Evolutionary conservation across 2,888 invertebrate genomes (phyloP), one percentile per base, ranked within the genome.

Genomic region (Melanostoma scalare): DNA sequence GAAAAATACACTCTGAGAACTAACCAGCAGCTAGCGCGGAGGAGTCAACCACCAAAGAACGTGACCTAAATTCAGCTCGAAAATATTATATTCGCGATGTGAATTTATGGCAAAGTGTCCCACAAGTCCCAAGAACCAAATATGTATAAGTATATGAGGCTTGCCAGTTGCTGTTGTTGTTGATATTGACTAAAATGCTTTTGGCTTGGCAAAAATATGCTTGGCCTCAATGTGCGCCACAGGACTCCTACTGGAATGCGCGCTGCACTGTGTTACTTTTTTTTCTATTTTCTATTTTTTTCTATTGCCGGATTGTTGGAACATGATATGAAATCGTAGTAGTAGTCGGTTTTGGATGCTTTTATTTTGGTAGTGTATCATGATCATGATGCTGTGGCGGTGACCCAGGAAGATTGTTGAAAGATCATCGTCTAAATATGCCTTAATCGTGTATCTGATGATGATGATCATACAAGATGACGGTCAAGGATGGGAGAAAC

Each of bases 81-180:
- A 50, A 77, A 82, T 82, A 77, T 82, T 63, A 73, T 82, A 77
- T 77, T 73, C 82, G 69, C 56, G 73, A 58, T 69, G 74, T 50
- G 74, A 75, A 84, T 84, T 84, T 84, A 84, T 84, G 74, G 71
- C 79, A 78, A 84, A 79, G 84, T 84, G 84, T 84, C 74, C 74
- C 79, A 75, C 20, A 36, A 50, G 48, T 63, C 36, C 36, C 50
- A 50, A 20, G 20, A 20, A 55, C 78, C 81, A 82, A 77, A 82
- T 82, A 77, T 73, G 81, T 78, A 58, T 46, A 55, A 53, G 44
- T 61, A 20, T 20, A 20, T 3, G 35, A 8, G 35, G 52, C 20
- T 20, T 44, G 55, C 8, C 36, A 10, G 10, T 9, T 40, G 31
- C 3, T 67, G 35, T 52, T 9, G 53, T 40, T 38, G 56, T 9